Conservation (phyloP, 1,140 invertebrate genomes). For the Rhizoglyphus robini region DNA sequence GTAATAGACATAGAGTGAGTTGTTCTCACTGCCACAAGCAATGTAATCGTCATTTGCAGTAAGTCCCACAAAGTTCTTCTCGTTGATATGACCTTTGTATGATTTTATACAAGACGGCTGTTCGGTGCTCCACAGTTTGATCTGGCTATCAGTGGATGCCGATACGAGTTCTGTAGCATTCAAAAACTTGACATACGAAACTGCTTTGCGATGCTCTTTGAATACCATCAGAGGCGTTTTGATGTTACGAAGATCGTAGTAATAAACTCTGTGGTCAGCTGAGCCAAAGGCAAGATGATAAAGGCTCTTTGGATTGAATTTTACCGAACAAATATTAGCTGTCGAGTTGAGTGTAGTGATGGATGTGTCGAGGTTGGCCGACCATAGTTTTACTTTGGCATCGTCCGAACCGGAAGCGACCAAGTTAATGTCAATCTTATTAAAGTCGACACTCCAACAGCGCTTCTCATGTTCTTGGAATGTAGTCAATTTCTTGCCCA, state of each 20-base stretch:
- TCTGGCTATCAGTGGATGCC: constrained; percentile 82
- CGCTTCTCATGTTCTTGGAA: constrained; percentile 83
- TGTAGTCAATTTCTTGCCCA: constrained; percentile 49
- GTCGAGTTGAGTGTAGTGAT: constrained; percentile 73
- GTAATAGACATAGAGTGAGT: constrained; percentile 84
- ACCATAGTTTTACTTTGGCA: constrained; percentile 85
- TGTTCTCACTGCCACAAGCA: constrained; percentile 90
- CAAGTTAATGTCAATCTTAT: constrained; percentile 72
- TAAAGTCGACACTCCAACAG: constrained; percentile 94
- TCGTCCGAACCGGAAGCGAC: constrained; percentile 91
- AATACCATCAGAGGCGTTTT: constrained; percentile 68
- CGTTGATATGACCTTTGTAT: constrained; percentile 85
- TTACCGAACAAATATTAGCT: constrained; percentile 90
- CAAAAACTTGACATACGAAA: constrained; percentile 90
- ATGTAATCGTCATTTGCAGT: constrained; percentile 88
- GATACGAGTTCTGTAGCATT: constrained; percentile 79
- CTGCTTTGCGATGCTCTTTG: constrained; percentile 83
- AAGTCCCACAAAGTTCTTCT: constrained; percentile 94
- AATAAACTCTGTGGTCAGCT: constrained; percentile 91
- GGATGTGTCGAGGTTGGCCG: constrained; percentile 69
- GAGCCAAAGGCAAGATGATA: constrained; percentile 81
- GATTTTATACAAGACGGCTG: constrained; percentile 62
- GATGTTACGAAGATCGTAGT: constrained; percentile 80
- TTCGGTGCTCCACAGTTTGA: constrained; percentile 84
- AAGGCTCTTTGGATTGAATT: constrained; percentile 79